Evolutionary conservation across 2,888 invertebrate species (phyloP).

Genomic region (Drosophila kanekoi): DNA sequence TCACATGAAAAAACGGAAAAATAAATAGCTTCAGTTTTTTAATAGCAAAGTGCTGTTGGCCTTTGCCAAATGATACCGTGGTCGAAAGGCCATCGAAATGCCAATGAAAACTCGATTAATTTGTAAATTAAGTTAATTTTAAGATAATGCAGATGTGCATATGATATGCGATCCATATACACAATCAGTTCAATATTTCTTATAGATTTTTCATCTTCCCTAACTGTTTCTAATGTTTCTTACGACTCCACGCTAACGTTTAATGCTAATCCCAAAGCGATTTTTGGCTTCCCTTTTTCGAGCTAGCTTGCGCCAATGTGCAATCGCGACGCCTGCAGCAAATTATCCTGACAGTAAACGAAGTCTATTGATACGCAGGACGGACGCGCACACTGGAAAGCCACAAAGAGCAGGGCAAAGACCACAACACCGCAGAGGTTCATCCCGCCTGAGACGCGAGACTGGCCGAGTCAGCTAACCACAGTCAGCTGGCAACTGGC

Average conservation of each 20-base stretch:
- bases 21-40: constrained; percentile 48
- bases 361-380: constrained; percentile 69
- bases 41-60: constrained; percentile 44
- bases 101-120: background rate
- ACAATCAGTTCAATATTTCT: too few relatives aligned
- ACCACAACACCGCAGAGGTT: constrained; percentile 65
- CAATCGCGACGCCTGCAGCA: constrained; percentile 33
- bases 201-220: too few relatives aligned
- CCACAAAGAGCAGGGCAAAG: constrained; percentile 61
- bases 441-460: constrained; percentile 38
- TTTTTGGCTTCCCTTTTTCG: background rate
- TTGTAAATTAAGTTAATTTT: too few relatives aligned
- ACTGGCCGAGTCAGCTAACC: constrained; percentile 4
- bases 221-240: too few relatives aligned
- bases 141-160: background rate
- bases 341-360: constrained; percentile 54
- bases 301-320: constrained; percentile 34
- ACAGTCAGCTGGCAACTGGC: constrained; percentile 22
- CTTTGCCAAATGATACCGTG: constrained; percentile 36
- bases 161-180: too few relatives aligned
- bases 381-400: constrained; percentile 41
- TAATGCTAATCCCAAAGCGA: background rate
- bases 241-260: background rate
- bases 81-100: background rate
- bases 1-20: constrained; percentile 33